These are phyloP conservation scores for Tauraco erythrolophus DNA, from an alignment of 2,113 vertebrate genomes.

Conservation along the genomic window DNA sequence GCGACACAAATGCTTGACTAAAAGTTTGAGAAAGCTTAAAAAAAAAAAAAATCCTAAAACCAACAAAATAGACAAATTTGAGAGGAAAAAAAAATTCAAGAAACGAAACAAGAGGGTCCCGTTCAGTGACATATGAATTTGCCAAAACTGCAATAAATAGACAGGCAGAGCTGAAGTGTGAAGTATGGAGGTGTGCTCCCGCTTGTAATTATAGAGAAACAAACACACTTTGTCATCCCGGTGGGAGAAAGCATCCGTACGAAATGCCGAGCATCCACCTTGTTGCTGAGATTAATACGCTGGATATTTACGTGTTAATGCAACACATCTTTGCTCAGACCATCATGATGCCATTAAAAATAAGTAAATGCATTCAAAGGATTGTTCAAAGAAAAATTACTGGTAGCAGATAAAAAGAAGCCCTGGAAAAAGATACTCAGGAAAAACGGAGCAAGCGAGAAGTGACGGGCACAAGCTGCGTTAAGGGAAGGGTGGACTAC, in stretches of 20 bases:
- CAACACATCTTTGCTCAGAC: background rate
- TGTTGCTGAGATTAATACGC: background rate
- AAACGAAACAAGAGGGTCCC: background rate
- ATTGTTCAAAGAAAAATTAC: background rate
- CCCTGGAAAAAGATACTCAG: background rate
- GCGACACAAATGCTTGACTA: background rate
- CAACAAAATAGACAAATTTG: background rate
- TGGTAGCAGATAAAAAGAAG: background rate
- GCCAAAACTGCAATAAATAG: conserved; percentile 28
- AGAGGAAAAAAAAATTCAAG: background rate
- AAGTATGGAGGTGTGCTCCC: background rate
- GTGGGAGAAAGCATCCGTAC: background rate
- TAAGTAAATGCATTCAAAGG: background rate
- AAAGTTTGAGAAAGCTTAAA: background rate
- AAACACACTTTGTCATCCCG: conserved; percentile 26
- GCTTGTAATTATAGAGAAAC: conserved; percentile 27
- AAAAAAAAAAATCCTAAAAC: background rate
- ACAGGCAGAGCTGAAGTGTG: conserved; percentile 22
- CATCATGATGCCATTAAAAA: background rate
- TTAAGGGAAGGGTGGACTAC: background rate
- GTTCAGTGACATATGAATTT: background rate
- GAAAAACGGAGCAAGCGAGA: background rate
- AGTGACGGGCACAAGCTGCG: background rate
- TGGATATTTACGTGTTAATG: background rate
- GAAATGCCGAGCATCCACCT: background rate